Evolutionary conservation across 2,113 vertebrate species (phyloP), one percentile per base, ranked within the genome.

Genomic region (Hassar affinis): DNA sequence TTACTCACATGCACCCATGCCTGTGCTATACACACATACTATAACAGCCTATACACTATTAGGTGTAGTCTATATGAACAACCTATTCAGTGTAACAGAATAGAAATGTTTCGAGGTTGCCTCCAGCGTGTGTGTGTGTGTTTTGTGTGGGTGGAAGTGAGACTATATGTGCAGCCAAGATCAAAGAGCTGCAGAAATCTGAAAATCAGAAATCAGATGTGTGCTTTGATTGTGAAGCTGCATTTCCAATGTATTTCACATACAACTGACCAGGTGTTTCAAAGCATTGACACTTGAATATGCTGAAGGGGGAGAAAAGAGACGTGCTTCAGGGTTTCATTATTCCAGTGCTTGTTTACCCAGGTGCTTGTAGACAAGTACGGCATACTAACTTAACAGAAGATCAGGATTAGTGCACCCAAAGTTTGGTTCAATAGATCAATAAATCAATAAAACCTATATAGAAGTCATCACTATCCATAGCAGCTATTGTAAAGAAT

Each of bases 151-250:
- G 51, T 84, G 81, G 30, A 62, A 33, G 17, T 56, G 25, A 78
- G 61, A 80, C 59, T 77, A 68, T 82, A 85, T 84, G 84, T 85
- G 74, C 74, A 61, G 68, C 51, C 49, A 68, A 86, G 86, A 85
- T 89, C 84, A 89, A 87, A 88, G 81, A 33, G 45, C 64, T 64
- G 85, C 68, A 69, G 51, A 83, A 51, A 47, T 81, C 33, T 68
- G 35, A 81, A 54, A 68, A 81, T 81, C 62, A 56, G 62, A 80
- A 62, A 68, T 42, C 35, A 61, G 56, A 62, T 71, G 38, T 75
- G 51, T 62, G 74, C 87, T 84, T 83, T 78, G 83, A 80, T 86
- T 85, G 62, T 85, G 71, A 84, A 85, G 56, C 79, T 51, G 49
- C 6, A 42, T 42, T 42, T 42, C 38, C 38, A 42, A 42, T 62